Evolutionary conservation across 2,113 vertebrate species (phyloP).

Genomic region (Thinocorus orbignyianus): DNA sequence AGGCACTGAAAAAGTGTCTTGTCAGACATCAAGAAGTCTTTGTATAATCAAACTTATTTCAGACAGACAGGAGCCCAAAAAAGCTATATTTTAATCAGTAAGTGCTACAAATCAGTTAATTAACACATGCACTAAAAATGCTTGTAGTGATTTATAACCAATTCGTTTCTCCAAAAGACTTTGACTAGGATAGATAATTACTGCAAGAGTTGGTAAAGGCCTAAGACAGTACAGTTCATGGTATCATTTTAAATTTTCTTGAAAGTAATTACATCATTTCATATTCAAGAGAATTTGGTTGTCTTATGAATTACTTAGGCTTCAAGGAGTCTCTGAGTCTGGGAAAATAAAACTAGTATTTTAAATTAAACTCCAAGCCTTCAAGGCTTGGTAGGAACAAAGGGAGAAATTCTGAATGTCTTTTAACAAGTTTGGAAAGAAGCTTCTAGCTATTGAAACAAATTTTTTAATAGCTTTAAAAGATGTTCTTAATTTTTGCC

Average conservation of each 20-base stretch:
- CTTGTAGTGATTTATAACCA: background rate
- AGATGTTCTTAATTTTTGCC: background rate
- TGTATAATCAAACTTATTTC: background rate
- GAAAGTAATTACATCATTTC: background rate
- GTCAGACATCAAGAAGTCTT: background rate
- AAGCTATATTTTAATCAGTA: background rate
- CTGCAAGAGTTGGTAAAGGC: background rate
- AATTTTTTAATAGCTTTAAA: constrained; percentile 8
- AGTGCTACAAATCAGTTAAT: constrained; percentile 23
- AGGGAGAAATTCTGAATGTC: background rate
- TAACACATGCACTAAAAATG: background rate
- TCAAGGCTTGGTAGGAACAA: constrained; percentile 23
- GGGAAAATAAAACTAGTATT: constrained; percentile 18
- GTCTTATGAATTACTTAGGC: background rate
- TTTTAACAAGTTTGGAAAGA: constrained; percentile 18
- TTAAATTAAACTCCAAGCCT: constrained; percentile 21
- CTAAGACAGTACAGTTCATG: background rate
- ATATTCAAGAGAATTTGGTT: background rate
- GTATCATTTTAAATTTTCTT: constrained; percentile 5
- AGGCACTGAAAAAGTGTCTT: background rate
- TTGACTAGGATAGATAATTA: background rate
- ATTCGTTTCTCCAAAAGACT: background rate
- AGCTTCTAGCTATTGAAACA: background rate
- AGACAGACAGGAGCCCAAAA: background rate
- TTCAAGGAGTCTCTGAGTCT: background rate